Evolutionary conservation across 2,113 vertebrate species (phyloP).

Genomic region (Ancistrus triradiatus): DNA sequence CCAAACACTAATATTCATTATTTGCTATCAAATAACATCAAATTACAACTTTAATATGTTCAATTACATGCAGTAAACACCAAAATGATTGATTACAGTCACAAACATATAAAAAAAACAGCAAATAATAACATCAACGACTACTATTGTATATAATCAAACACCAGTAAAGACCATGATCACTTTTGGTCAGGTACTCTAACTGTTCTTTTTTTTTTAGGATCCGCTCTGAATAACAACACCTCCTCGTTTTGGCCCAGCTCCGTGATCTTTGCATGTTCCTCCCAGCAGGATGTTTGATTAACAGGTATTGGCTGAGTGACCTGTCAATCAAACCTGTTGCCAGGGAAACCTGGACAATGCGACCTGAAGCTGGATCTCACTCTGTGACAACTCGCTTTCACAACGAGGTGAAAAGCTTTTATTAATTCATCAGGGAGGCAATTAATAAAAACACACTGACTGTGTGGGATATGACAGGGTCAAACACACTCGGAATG

Average conservation of each 20-base stretch:
- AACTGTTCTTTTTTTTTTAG: too few species aligned
- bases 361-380: slow-evolving; percentile 12
- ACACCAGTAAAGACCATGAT: too few species aligned
- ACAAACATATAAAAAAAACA: too few species aligned
- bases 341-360: slow-evolving; percentile 15
- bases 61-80: too few species aligned
- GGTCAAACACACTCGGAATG: slow-evolving; percentile 1
- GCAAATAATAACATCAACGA: too few species aligned
- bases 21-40: too few species aligned
- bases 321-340: slow-evolving; percentile 35
- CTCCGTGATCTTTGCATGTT: background rate
- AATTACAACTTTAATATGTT: too few species aligned
- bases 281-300: slow-evolving; percentile 28
- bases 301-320: slow-evolving; percentile 33
- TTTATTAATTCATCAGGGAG: slow-evolving; percentile 25
- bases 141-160: too few species aligned
- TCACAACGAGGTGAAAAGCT: slow-evolving; percentile 9
- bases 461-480: background rate
- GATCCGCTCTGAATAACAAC: background rate
- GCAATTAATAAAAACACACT: slow-evolving; percentile 38
- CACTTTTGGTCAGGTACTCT: too few species aligned
- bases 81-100: too few species aligned
- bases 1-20: too few species aligned
- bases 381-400: slow-evolving; percentile 22
- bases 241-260: slow-evolving; percentile 8